These are phyloP conservation scores for Dreissena polymorpha DNA, from an alignment of 1,140 invertebrate genomes.

Conservation along the genomic window DNA sequence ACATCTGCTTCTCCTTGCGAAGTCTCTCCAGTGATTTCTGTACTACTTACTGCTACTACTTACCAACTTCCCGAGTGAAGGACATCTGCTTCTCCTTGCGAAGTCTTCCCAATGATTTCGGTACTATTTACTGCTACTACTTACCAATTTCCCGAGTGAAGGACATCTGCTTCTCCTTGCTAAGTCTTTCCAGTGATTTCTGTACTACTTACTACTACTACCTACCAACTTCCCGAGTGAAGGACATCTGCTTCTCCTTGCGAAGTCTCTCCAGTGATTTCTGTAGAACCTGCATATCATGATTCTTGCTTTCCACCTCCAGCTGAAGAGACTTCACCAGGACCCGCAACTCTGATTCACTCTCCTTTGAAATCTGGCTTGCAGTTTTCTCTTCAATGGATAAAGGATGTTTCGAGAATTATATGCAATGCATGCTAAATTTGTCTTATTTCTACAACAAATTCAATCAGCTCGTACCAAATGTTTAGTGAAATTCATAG, in stretches of 20 bases:
- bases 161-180: too few relatives aligned
- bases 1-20: conserved; percentile 69
- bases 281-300: conserved; percentile 69
- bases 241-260: conserved; percentile 68
- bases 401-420: not conserved
- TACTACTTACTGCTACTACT: too few relatives aligned
- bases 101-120: conserved; percentile 69
- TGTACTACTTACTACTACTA: too few relatives aligned
- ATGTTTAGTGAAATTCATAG: too few relatives aligned
- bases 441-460: not conserved
- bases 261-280: conserved; percentile 69
- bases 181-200: too few relatives aligned
- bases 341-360: conserved; percentile 64
- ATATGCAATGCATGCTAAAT: not conserved
- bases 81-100: conserved; percentile 69
- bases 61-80: conserved; percentile 36
- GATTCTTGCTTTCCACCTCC: conserved; percentile 70
- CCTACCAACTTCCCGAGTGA: conserved; percentile 32
- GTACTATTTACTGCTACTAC: too few relatives aligned
- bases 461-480: conserved; percentile 38
- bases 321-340: conserved; percentile 66
- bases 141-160: conserved; percentile 38
- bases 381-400: conserved; percentile 55
- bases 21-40: conserved; percentile 70
- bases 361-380: conserved; percentile 54